Base-by-base conservation (phyloP, 1,140 invertebrate genomes). In the Cydia amplana region DNA sequence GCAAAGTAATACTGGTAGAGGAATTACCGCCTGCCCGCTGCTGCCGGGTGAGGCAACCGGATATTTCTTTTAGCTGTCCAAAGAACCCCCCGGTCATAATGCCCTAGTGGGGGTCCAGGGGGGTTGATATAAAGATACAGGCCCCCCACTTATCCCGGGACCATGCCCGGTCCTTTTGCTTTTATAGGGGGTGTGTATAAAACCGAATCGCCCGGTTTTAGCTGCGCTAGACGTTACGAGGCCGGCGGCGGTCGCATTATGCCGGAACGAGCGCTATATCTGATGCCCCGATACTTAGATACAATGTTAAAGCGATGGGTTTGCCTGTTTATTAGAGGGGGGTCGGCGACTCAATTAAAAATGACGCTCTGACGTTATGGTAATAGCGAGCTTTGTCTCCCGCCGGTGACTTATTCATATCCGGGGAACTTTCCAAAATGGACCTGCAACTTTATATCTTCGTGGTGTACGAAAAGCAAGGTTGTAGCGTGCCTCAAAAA, bases 121-220 rank as follows among this genome's bases (percentile, higher is more conserved):
- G 81, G 85, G 86, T 83, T 89, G 88, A 90, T 92, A 91, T 92
- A 91, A 92, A 91, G 88, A 91, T 91, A 90, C 91, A 91, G 92
- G 82, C 89, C 89, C 82, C 91, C 91, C 92, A 91, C 90, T 93
- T 92, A 92, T 91, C 88, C 89, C 87, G 83, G 84, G 88, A 88
- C 88, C 87, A 91, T 89, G 90, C 87, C 88, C 89, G 88, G 91
- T 92, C 91, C 88, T 92, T 92, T 93, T 90, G 90, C 91, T 93
- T 93, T 93, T 93, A 93, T 93, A 91, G 91, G 90, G 91, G 93
- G 92, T 93, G 89, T 91, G 87, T 92, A 90, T 93, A 92, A 93
- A 93, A 93, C 91, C 87, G 88, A 91, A 91, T 89, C 87, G 85
- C 83, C 84, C 79, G 83, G 83, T 84, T 86, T 83, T 85, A 83